phyloP scores from a whole-genome alignment of 2,113 vertebrate genomes.

The Epinephelus lanceolatus region DNA sequence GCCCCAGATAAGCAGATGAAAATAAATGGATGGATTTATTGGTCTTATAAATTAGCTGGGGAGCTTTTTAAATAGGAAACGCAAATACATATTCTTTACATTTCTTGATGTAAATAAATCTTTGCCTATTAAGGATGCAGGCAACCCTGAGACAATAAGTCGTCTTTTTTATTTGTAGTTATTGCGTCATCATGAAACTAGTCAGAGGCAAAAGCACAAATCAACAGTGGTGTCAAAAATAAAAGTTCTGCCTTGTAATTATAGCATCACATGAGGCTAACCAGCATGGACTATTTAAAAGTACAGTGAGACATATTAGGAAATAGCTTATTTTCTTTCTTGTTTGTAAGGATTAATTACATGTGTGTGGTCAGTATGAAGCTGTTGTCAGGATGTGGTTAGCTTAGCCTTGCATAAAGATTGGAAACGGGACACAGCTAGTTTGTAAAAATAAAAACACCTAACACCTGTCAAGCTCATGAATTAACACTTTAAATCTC shows the following conservation, averaged over 20 bases:
- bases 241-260: neutral
- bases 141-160: too few species aligned
- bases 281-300: neutral
- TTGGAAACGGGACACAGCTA: too few species aligned
- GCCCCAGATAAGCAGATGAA: too few species aligned
- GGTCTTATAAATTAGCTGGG: neutral
- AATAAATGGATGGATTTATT: neutral
- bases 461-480: neutral
- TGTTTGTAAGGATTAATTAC: neutral
- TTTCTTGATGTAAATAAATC: neutral
- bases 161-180: too few species aligned
- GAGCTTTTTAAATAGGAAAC: slow-evolving; percentile 2
- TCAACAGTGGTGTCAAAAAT: too few species aligned
- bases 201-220: too few species aligned
- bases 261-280: neutral
- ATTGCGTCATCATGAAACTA: too few species aligned
- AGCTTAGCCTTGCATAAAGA: too few species aligned
- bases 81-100: neutral
- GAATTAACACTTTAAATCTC: too few species aligned
- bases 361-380: neutral
- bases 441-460: neutral
- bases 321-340: neutral
- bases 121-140: neutral
- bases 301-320: too few species aligned
- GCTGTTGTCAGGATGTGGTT: neutral